A percentile compares a stretch with the other conserved stretches of the same genome.
phyloP scores from a whole-genome alignment of 1,140 invertebrate species.

The Hypsibius dujardini region DNA sequence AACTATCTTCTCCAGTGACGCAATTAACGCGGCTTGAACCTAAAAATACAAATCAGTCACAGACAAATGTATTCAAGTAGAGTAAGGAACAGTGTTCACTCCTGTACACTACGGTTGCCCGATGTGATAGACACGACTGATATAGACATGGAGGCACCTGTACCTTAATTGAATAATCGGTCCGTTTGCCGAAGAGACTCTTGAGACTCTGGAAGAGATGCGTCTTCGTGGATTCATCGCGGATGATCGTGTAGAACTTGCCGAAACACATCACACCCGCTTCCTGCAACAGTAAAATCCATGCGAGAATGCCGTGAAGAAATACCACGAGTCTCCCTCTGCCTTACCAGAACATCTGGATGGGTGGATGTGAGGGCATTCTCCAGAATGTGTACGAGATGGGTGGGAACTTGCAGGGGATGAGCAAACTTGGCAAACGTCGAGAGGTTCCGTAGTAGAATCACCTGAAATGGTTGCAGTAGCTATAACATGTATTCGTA shows the following conservation, averaged over 20 bases:
- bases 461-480: no score
- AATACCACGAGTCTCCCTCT: no score
- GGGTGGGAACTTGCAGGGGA: background rate
- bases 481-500: no score
- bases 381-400: background rate
- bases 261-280: conserved; percentile 8
- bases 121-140: no score
- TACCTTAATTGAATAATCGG: conserved; percentile 15
- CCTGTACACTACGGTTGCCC: no score
- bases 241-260: conserved; percentile 3
- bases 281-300: no score
- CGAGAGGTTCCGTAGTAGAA: conserved; percentile 8
- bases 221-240: background rate
- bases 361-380: background rate
- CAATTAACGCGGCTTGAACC: conserved; percentile 31
- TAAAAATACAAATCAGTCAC: no score
- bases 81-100: no score
- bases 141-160: no score
- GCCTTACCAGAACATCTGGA: conserved; percentile 8
- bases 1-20: conserved; percentile 49
- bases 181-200: background rate
- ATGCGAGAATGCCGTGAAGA: no score
- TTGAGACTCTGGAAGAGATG: conserved; percentile 7
- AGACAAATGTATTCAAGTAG: no score
- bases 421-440: background rate